A percentile compares a stretch with the other conserved stretches of the same genome.
Conservation (phyloP, 2,113 vertebrate genomes). For the Pollimyrus isidori region DNA sequence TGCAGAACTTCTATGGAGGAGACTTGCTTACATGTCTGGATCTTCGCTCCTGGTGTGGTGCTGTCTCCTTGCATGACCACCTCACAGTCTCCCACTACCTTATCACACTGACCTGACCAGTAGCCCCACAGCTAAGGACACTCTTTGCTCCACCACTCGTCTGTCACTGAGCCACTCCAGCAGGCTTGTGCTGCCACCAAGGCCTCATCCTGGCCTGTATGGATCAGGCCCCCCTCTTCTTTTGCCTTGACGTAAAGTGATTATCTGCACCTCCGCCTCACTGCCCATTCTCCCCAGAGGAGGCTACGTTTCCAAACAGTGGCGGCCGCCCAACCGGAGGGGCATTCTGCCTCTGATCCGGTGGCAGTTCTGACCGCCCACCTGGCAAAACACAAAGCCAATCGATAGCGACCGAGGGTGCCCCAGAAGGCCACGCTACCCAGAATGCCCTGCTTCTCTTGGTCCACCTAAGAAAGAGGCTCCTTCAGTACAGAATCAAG, state of each 20-base stretch:
- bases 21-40: not conserved
- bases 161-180: constrained; percentile 37
- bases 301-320: not conserved
- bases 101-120: constrained; percentile 36
- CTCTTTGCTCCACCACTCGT: constrained; percentile 29
- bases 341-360: not conserved
- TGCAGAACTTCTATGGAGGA: not conserved
- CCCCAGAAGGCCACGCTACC: not conserved
- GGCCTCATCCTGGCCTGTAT: not conserved
- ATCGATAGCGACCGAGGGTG: not conserved
- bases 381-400: not conserved
- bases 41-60: not conserved
- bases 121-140: constrained; percentile 11
- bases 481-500: not conserved
- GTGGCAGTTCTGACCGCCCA: not conserved
- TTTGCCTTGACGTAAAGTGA: not conserved
- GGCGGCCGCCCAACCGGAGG: not conserved
- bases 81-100: constrained; percentile 33
- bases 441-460: not conserved
- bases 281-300: not conserved
- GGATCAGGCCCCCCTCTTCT: not conserved
- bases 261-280: not conserved
- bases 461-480: not conserved
- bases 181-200: constrained; percentile 30
- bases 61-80: constrained; percentile 21